Base-by-base conservation (phyloP, 92 coral and sea anemone species). In the Palythoa heliodiscus region DNA sequence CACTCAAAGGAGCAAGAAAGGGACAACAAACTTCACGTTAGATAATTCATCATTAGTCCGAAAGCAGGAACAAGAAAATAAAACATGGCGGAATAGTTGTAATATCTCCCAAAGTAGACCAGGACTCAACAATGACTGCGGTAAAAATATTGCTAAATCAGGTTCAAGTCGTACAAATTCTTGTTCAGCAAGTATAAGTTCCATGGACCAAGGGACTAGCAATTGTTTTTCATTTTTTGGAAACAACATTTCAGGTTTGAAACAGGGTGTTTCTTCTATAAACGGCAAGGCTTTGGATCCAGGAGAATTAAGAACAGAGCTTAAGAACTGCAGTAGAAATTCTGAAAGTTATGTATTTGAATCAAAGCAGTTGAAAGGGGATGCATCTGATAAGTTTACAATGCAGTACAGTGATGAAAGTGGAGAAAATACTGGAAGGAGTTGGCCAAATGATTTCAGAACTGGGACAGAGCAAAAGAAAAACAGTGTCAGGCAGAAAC, bases 361-460 rank as follows among this genome's bases (percentile, higher is more conserved):
- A 2, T 78, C 84, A 52, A 80, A 47, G 16, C 61, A 47, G 19
- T 17, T 50, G 11, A 48, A 67, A 63, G 74, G 11, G 60, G 37
- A 15, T 29, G 23, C 60, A 3, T 11, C 3, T 80, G 50, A 38
- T 14, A 73, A 47, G 48, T 48, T 66, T 53, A 61, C 55, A 29
- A n/a, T 11, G 52, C 61, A 47, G 22, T 25, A 69, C 35, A 15
- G 48, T 79, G 22, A 17, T 15, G 61, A 24, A 25, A 61, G 80
- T 19, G 40, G 76, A 23, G 87, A 91, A 70, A 73, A 66, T 74
- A 66, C 82, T 23, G 64, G 75, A 11, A 83, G 89, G 11, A 71
- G 71, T 67, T 71, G 69, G 1, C 81, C 93, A 53, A 52, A 52
- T 25, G 61, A 72, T 14, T 70, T 82, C 75, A 75, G 87, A 52